A percentile compares a stretch with the other conserved stretches of the same genome.
phyloP scores from a whole-genome alignment of 2,113 vertebrate genomes.

The Eulemur rufifrons region DNA sequence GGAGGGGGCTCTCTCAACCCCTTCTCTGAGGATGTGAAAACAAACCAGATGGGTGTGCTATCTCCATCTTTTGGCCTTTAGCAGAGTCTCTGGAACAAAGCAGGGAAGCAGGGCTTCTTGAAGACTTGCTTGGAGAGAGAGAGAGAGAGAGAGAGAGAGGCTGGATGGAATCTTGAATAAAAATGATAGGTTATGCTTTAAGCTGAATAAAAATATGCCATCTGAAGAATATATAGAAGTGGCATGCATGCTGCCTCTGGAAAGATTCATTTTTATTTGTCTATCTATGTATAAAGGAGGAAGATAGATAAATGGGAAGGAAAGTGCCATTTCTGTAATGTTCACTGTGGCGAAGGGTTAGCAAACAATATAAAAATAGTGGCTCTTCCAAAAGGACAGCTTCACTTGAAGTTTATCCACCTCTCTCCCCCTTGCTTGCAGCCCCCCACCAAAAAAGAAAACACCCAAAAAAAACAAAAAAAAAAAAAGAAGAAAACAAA shows the following conservation, averaged over 20 bases:
- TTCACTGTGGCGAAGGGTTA: constrained; percentile 75
- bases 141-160: constrained; percentile 24
- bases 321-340: constrained; percentile 74
- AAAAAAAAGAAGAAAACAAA: neutral
- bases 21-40: constrained; percentile 66
- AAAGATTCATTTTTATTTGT: constrained; percentile 83
- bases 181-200: constrained; percentile 77
- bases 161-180: constrained; percentile 74
- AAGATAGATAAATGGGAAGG: constrained; percentile 81
- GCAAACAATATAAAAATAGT: constrained; percentile 81
- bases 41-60: constrained; percentile 72
- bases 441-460: neutral
- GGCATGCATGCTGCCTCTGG: constrained; percentile 69
- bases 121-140: constrained; percentile 70
- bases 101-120: constrained; percentile 63
- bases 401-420: constrained; percentile 60
- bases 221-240: constrained; percentile 78
- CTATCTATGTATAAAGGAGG: constrained; percentile 78
- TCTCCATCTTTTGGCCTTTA: constrained; percentile 67
- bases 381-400: constrained; percentile 66
- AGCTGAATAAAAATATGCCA: constrained; percentile 80
- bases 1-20: constrained; percentile 72
- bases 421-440: constrained; percentile 37
- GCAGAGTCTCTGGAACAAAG: constrained; percentile 69
- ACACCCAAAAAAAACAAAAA: neutral